Evolutionary conservation across 2,888 invertebrate species (phyloP), one percentile per base, ranked within the genome.

Genomic region (Ischnura elegans): DNA sequence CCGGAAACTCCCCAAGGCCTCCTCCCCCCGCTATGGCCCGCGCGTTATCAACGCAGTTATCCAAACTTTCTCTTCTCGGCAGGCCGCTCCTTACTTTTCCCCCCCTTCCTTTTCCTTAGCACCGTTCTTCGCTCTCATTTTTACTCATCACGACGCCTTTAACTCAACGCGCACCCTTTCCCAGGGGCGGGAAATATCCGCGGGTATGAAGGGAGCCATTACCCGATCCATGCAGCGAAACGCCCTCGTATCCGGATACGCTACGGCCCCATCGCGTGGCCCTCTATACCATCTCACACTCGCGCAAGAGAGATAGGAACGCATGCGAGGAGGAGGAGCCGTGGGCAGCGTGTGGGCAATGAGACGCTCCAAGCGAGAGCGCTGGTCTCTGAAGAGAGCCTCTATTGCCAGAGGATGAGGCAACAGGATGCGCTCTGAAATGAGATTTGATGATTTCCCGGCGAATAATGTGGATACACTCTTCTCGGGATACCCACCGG

Each of bases 31-130:
- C 42, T 29, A 25, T 21, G 8, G 42, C 87, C 47, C 51, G n/a
- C 51, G 29, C 87, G 42, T 90, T 90, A 90, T 90, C 87, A 42
- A 55, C 55, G 87, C 87, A 90, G 87, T 90, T 90, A 90, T 90
- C 87, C 55, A 61, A 86, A 90, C 87, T 90, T 90, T 90, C 87
- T 55, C 61, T 42, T 19, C n/a, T n/a, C 55, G 66, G 29, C 29
- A n/a, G n/a, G n/a, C 13, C 66, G 29, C 29, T 36, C 8, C 66
- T 36, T 36, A 76, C 36, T 29, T 29, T 29, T 55, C 51, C 55
- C 51, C 87, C n/a, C 16, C 42, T 43, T 61, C 55, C 90, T 90
- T 25, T n/a, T 21, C 43, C 43, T 55, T 13, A 42, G 5, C 29
- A 10, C 85, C 43, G 8, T 85, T 42, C 19, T 51, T 51, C 16